Percentiles rank a stretch among this genome's conserved stretches.
Evolutionary conservation across 2,797 vertebrate genomes (phyloP).

Genomic region (Oophaga sylvatica): DNA sequence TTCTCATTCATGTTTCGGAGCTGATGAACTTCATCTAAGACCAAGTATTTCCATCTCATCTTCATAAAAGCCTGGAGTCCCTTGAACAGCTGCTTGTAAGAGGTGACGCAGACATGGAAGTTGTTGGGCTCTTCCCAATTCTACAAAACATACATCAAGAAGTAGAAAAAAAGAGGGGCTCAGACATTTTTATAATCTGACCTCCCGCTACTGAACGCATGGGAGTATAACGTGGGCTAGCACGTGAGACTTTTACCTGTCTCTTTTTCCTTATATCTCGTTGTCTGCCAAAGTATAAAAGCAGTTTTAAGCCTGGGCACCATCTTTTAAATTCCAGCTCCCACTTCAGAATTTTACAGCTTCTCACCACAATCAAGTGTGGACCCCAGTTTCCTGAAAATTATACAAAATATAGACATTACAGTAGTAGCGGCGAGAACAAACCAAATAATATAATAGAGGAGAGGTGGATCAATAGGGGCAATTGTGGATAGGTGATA

Average conservation of each 20-base stretch:
- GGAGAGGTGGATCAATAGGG: no score
- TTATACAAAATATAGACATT: not conserved
- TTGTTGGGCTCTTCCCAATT: slow-evolving; percentile 86
- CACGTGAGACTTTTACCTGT: slow-evolving; percentile 78
- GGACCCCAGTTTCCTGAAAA: slow-evolving; percentile 92
- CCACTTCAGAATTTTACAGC: slow-evolving; percentile 93
- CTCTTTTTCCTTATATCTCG: slow-evolving; percentile 88
- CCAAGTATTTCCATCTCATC: slow-evolving; percentile 85
- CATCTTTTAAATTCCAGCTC: slow-evolving; percentile 97
- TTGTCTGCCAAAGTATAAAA: slow-evolving; percentile 89
- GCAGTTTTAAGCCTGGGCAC: slow-evolving; percentile 94
- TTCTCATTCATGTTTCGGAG: slow-evolving; percentile 90
- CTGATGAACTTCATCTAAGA: slow-evolving; percentile 90
- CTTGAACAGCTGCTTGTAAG: slow-evolving; percentile 92
- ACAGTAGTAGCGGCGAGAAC: not conserved
- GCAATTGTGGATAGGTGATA: no score
- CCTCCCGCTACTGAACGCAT: not conserved
- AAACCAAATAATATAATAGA: not conserved
- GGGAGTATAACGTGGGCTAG: not conserved
- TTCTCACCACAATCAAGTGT: slow-evolving; percentile 91
- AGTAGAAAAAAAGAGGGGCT: not conserved
- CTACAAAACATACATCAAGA: slow-evolving; percentile 66
- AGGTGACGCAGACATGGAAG: slow-evolving; percentile 90
- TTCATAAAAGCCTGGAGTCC: slow-evolving; percentile 86
- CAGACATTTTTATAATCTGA: not conserved